Evolutionary conservation across 1,140 invertebrate species (phyloP), one percentile per base, ranked within the genome.

Genomic region (Drosophila leontia): DNA sequence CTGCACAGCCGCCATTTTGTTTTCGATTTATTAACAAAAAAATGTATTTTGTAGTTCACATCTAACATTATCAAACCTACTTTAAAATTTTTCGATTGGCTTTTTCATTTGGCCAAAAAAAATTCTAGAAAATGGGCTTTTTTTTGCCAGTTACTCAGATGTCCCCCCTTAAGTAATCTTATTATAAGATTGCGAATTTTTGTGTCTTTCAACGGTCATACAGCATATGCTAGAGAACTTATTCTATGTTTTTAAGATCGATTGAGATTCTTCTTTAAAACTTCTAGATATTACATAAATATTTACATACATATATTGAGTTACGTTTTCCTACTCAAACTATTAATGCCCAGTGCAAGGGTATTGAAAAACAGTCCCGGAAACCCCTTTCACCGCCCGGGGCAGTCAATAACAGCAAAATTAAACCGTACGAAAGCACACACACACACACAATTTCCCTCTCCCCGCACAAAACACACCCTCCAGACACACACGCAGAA

Each of bases 341-440:
- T n/a, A 11, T 26, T n/a, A 39, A 26, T 39, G 13, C 59, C 47
- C 45, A 9, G 12, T n/a, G 53, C 26, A 39, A 64, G 59, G 39
- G 59, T 56, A 65, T 42, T 39, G 59, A 74, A 44, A 56, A 70
- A 47, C 50, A 58, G 68, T 39, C n/a, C 39, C 34, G 56, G 48
- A 64, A 68, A 62, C 77, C 69, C 81, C 62, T 79, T 84, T 86
- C 53, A 68, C 55, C 67, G 76, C 84, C 70, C 35, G 44, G 37
- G 83, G 83, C 83, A 65, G 80, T 87, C 83, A 87, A 87, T 87
- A 87, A 87, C 84, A 87, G 76, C 80, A 87, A 86, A 86, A 86
- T 86, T 86, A 86, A 86, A 86, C 83, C 83, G 61, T 68, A 87
- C 65, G 53, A 79, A 68, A 86, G 82, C 80, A 86, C 75, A 81